Evolutionary conservation across 2,113 vertebrate species (phyloP).

Genomic region (Chaetops frenatus): DNA sequence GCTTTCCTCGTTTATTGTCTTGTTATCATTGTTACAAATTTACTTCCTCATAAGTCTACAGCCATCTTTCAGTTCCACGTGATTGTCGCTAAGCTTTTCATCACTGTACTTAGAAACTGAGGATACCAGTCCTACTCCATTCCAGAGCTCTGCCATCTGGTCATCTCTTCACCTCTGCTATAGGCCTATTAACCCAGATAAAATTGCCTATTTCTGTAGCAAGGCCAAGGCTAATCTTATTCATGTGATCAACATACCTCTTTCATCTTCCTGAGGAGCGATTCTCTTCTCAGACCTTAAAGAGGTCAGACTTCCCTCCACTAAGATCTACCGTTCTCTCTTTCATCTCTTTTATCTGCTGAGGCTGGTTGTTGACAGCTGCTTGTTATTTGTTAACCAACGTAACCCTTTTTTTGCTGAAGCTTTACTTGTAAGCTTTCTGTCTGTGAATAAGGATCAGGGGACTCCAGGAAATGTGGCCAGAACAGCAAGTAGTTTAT

Average conservation of each 20-base stretch:
- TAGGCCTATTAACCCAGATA: not conserved
- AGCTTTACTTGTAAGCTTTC: not conserved
- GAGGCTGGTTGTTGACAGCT: not conserved
- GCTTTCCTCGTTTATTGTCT: not conserved
- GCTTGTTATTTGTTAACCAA: not conserved
- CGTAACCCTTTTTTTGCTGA: not conserved
- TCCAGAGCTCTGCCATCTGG: not conserved
- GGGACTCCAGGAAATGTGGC: not conserved
- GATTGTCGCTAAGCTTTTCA: not conserved
- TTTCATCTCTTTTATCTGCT: not conserved
- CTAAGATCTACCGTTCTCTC: rapidly evolving
- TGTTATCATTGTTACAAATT: not conserved
- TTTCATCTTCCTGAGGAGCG: not conserved
- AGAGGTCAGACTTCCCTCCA: not conserved
- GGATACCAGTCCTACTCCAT: not conserved
- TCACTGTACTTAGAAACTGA: not conserved
- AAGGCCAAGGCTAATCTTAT: not conserved
- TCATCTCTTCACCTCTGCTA: not conserved
- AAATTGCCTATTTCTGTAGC: not conserved
- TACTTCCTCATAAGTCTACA: not conserved
- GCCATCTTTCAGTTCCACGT: not conserved
- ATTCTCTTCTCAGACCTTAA: not conserved
- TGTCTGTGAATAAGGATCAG: not conserved
- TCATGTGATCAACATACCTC: not conserved
- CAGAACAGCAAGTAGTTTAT: not conserved